Evolutionary conservation across 2,797 vertebrate genomes (phyloP), one percentile per base, ranked within the genome.

Genomic region (Epinephelus malabaricus): DNA sequence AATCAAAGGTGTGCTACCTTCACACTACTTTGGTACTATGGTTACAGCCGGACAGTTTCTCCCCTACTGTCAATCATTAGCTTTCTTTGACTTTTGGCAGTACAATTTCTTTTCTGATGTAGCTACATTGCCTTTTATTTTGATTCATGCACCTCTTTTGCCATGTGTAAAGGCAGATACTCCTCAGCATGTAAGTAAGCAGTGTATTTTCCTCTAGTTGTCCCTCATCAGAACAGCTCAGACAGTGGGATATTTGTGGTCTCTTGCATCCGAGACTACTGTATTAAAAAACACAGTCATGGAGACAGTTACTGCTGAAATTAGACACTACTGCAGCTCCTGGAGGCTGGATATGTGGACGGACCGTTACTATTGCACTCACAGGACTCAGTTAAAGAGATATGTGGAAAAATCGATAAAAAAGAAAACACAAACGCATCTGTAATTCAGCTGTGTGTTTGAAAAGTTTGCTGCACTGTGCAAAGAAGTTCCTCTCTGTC

Each of bases 251-350:
- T 40, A 54, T 68, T 43, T 68, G 27, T 19, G 56, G 43, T 47
- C 54, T 25, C 18, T 27, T n/a, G n/a, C 9, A 51, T 54, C 51
- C 60, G 25, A 75, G 51, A 40, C 66, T 51, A 25, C 40, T 67
- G 49, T 46, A 63, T 43, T 46, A 8, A 38, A 67, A 78, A 63
- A 27, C 27, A 40, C 58, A 77, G 51, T 4, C 43, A 27, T 47
- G 55, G 59, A 19, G 46, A 45, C 70, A 38, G 21, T 11, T 27
- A 17, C n/a, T 27, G 43, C 6, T 17, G 21, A 51, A 64, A 69
- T 87, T 63, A 83, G 61, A 77, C 69, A 53, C 59, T 56, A 17
- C 25, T 59, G 59, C 59, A 34, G 34, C 34, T 34, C 7, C 34
- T 18, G 19, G 19, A 73, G 27, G 54, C 21, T 69, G 65, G 38